phyloP scores from a whole-genome alignment of 2,888 invertebrate species.

The Zhuqinia jingwanae region DNA sequence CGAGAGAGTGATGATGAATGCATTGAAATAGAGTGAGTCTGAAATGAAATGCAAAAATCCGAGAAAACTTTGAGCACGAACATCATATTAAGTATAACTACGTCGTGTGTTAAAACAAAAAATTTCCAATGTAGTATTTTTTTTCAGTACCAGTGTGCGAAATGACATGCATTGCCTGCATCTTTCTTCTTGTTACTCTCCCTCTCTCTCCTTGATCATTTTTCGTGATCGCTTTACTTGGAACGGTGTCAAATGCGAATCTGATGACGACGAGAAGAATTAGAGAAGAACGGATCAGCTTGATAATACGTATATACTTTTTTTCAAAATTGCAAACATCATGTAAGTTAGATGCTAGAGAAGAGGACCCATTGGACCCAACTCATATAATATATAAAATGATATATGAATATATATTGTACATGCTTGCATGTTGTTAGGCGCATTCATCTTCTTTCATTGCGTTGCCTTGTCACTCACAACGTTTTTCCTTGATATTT shows the following conservation, averaged over 20 bases:
- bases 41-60: neutral
- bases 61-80: neutral
- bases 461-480: conserved; percentile 15
- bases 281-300: neutral
- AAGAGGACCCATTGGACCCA: too few relatives aligned
- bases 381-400: too few relatives aligned
- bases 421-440: neutral
- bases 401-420: too few relatives aligned
- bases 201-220: conserved; percentile 52
- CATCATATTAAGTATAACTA: neutral
- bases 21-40: neutral
- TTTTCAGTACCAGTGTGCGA: neutral
- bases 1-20: too few relatives aligned
- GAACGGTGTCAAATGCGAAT: conserved; percentile 54
- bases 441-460: neutral
- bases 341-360: too few relatives aligned
- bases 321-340: neutral
- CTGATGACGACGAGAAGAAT: neutral
- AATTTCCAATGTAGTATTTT: neutral
- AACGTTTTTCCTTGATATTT: neutral
- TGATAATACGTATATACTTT: neutral
- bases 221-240: conserved; percentile 49
- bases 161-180: conserved; percentile 17
- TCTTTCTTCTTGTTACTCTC: neutral
- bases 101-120: neutral